A percentile compares a stretch with the other conserved stretches of the same genome.
These are phyloP conservation scores for Palythoa grandis DNA, from an alignment of 92 coral and sea anemone species.

Conservation along the genomic window DNA sequence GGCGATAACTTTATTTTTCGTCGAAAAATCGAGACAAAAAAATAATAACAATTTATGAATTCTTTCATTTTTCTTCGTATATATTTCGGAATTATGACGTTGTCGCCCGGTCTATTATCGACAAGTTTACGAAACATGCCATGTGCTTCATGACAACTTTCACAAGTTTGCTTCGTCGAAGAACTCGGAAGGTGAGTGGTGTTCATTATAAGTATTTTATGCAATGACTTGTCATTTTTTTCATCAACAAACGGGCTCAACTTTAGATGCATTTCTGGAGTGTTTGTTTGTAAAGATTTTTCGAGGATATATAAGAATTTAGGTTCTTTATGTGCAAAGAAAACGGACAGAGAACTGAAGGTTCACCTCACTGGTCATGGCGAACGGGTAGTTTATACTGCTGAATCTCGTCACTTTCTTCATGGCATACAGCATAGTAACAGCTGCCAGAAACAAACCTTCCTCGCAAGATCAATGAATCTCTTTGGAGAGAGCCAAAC, in stretches of 20 bases:
- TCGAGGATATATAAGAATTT: not conserved
- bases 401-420: constrained; percentile 1
- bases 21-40: too few species aligned
- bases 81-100: too few species aligned
- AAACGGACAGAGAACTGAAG: not conserved
- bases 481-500: not conserved
- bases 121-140: not conserved
- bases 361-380: not conserved
- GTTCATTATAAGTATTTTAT: not conserved
- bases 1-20: too few species aligned
- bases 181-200: constrained; percentile 1
- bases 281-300: constrained; percentile 13
- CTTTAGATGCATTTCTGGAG: constrained; percentile 9
- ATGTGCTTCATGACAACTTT: not conserved
- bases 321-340: constrained; percentile 3
- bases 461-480: constrained; percentile 13
- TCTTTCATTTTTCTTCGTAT: too few species aligned
- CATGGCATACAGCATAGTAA: not conserved
- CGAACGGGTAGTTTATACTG: not conserved
- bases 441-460: not conserved
- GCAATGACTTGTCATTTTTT: constrained; percentile 9
- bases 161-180: not conserved
- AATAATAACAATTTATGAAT: too few species aligned
- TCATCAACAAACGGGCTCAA: constrained; percentile 5
- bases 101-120: too few species aligned